These are phyloP conservation scores for Nothoprocta perdicaria DNA, from an alignment of 2,113 vertebrate species.

Conservation along the genomic window DNA sequence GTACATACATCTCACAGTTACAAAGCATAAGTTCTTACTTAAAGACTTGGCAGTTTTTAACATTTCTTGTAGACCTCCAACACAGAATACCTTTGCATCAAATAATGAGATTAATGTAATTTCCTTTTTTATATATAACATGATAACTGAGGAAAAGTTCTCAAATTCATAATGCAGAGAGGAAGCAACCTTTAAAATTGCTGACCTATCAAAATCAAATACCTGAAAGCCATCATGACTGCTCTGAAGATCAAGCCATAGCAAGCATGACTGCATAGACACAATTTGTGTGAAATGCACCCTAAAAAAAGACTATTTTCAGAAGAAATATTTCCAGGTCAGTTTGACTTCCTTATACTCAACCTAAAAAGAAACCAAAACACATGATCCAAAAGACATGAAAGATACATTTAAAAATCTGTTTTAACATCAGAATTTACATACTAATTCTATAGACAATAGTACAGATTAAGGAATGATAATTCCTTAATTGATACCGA, in stretches of 20 bases:
- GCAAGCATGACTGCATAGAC: not conserved
- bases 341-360: not conserved
- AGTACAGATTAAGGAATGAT: not conserved
- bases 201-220: not conserved
- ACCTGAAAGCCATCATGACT: not conserved
- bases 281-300: not conserved
- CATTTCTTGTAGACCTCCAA: not conserved
- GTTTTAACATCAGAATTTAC: not conserved
- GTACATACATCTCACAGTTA: not conserved
- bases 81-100: not conserved
- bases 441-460: not conserved
- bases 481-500: not conserved
- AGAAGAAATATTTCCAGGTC: not conserved
- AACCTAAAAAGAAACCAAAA: not conserved
- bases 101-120: not conserved
- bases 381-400: too few relatives aligned
- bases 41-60: not conserved
- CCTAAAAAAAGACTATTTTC: not conserved
- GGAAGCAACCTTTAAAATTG: not conserved
- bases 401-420: not conserved
- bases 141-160: not conserved
- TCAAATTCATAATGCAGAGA: not conserved
- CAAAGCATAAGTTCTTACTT: not conserved
- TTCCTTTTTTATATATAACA: not conserved
- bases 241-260: not conserved